phyloP scores from a whole-genome alignment of 2,888 invertebrate species.

The Halictus quadricinctus region DNA sequence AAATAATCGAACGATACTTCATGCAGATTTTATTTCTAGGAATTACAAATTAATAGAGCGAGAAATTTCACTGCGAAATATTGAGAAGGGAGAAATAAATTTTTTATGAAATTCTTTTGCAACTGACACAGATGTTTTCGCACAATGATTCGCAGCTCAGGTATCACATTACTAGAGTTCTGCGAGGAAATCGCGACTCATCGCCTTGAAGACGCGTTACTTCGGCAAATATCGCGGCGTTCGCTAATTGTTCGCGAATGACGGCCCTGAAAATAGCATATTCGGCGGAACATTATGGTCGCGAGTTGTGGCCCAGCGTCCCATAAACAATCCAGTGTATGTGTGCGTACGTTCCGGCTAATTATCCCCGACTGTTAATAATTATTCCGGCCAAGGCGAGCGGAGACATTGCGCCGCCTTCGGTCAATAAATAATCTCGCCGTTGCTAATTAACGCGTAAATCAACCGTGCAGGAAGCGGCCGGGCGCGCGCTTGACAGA shows the following conservation, averaged over 20 bases:
- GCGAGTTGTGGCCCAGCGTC: conserved; percentile 27
- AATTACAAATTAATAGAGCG: too few species aligned
- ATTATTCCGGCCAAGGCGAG: conserved; percentile 43
- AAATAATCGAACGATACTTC: neutral
- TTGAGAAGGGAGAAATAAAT: neutral
- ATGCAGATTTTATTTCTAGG: neutral
- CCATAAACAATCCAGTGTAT: conserved; percentile 36
- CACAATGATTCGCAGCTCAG: neutral
- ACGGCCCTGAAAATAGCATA: conserved; percentile 68
- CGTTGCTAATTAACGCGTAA: conserved; percentile 52
- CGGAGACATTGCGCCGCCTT: conserved; percentile 44
- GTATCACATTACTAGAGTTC: neutral
- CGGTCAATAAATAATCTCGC: conserved; percentile 51
- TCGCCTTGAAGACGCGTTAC: conserved; percentile 12
- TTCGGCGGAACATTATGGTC: conserved; percentile 70
- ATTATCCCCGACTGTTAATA: conserved; percentile 50
- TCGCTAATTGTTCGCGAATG: conserved; percentile 69
- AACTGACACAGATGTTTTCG: neutral
- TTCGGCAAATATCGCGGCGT: conserved; percentile 27
- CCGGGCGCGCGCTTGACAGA: conserved; percentile 32
- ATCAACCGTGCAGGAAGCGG: conserved; percentile 42
- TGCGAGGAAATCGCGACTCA: neutral
- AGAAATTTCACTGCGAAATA: too few species aligned
- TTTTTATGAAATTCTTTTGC: neutral
- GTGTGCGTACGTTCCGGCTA: conserved; percentile 33